These are phyloP conservation scores for Natrix natrix DNA, from an alignment of 2,797 vertebrate species.

Conservation along the genomic window DNA sequence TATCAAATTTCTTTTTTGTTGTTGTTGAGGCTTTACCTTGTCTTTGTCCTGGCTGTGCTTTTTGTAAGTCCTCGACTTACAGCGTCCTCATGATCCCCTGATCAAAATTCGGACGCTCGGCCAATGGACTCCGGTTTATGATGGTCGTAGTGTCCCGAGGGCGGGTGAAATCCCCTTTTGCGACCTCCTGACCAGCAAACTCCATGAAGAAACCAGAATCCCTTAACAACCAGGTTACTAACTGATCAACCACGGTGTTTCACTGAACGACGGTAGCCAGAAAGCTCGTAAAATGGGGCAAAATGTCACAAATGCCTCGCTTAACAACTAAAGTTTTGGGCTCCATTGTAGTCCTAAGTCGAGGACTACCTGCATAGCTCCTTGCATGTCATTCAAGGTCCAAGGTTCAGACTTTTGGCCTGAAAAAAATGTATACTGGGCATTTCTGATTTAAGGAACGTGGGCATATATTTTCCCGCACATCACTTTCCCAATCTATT, in stretches of 20 bases:
- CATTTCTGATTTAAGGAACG: background rate
- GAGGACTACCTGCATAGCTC: background rate
- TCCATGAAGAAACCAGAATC: background rate
- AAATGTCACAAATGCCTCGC: no score
- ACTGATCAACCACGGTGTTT: no score
- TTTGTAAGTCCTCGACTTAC: no score
- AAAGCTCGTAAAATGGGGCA: no score
- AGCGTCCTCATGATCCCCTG: background rate
- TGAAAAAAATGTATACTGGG: background rate
- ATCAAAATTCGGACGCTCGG: background rate
- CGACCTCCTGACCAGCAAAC: no score
- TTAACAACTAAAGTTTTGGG: no score
- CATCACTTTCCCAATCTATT: background rate
- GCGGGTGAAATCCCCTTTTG: no score
- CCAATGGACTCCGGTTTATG: background rate
- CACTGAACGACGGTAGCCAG: no score
- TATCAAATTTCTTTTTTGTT: background rate
- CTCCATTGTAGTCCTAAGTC: no score
- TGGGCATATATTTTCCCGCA: no score
- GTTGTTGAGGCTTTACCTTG: background rate
- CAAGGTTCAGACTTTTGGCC: background rate
- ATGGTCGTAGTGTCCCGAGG: background rate
- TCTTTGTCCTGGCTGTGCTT: background rate
- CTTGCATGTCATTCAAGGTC: background rate
- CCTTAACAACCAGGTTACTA: background rate